Evolutionary conservation across 1,140 invertebrate genomes (phyloP).

Genomic region (Magallana gigas): DNA sequence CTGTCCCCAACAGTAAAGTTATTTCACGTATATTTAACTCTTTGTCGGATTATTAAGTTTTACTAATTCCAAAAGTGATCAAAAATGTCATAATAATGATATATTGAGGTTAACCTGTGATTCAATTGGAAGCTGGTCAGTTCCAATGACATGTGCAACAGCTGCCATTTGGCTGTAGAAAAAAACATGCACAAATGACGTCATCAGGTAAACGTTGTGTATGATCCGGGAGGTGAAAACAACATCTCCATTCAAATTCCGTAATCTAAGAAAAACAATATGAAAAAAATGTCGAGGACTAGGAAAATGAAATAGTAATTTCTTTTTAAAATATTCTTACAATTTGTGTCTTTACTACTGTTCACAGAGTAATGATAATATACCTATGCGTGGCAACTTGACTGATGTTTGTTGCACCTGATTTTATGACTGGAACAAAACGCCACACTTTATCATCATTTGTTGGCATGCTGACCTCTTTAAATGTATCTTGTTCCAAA

Average conservation of each 20-base stretch:
- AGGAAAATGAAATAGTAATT: too few species aligned
- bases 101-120: not conserved
- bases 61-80: too few species aligned
- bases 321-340: too few species aligned
- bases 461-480: conserved; percentile 62
- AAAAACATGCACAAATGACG: conserved; percentile 70
- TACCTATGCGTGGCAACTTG: conserved; percentile 67
- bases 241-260: conserved; percentile 53
- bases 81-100: too few species aligned
- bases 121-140: conserved; percentile 67
- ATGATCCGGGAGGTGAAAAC: conserved; percentile 61
- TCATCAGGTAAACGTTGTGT: conserved; percentile 65
- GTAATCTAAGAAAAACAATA: conserved; percentile 57
- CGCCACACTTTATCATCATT: conserved; percentile 65
- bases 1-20: not conserved
- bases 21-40: too few species aligned
- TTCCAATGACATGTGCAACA: conserved; percentile 68
- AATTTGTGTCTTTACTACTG: not conserved
- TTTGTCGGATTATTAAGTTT: too few species aligned
- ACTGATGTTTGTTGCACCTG: conserved; percentile 58
- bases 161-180: conserved; percentile 66
- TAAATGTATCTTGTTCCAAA: conserved; percentile 41
- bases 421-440: conserved; percentile 55
- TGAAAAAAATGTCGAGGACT: not conserved
- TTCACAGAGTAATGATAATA: not conserved